phyloP scores from a whole-genome alignment of 2,888 invertebrate genomes.

The Alcis repandata region DNA sequence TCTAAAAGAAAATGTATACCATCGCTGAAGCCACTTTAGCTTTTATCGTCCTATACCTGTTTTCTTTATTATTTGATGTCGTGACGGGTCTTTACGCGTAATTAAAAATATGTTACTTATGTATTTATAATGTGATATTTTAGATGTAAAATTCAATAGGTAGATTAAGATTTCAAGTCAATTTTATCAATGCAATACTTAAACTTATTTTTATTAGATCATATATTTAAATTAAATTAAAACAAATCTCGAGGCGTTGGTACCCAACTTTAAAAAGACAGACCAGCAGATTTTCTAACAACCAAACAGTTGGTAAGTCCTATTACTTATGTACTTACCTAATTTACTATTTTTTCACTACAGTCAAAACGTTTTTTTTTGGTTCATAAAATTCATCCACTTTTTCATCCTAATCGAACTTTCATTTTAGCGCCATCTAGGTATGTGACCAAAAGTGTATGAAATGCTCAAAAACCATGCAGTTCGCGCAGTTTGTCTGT shows the following conservation, averaged over 20 bases:
- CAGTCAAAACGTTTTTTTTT: too few relatives aligned
- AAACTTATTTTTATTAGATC: slow-evolving; percentile 13
- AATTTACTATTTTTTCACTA: too few relatives aligned
- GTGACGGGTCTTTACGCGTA: slow-evolving; percentile 79
- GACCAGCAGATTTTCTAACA: neutral
- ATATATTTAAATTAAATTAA: neutral
- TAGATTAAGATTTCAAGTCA: slow-evolving; percentile 66
- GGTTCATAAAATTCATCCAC: neutral
- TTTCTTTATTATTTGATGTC: slow-evolving; percentile 81
- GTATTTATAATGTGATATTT: slow-evolving; percentile 77
- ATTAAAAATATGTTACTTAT: slow-evolving; percentile 44
- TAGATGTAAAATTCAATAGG: slow-evolving; percentile 53
- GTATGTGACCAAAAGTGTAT: too few relatives aligned
- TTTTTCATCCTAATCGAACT: too few relatives aligned
- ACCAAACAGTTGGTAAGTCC: neutral
- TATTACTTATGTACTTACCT: too few relatives aligned
- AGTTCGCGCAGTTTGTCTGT: too few relatives aligned
- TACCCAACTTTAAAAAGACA: neutral
- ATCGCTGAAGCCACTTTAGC: slow-evolving; percentile 82
- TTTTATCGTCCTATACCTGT: slow-evolving; percentile 78
- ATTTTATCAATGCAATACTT: slow-evolving; percentile 76
- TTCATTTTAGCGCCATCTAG: too few relatives aligned
- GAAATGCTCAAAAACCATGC: too few relatives aligned
- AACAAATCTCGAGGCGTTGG: neutral
- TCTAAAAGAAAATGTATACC: slow-evolving; percentile 76